A percentile compares a stretch with the other conserved stretches of the same genome.
Conservation (phyloP, 2,888 invertebrate genomes). For the Trissonchulus sp. region DNA sequence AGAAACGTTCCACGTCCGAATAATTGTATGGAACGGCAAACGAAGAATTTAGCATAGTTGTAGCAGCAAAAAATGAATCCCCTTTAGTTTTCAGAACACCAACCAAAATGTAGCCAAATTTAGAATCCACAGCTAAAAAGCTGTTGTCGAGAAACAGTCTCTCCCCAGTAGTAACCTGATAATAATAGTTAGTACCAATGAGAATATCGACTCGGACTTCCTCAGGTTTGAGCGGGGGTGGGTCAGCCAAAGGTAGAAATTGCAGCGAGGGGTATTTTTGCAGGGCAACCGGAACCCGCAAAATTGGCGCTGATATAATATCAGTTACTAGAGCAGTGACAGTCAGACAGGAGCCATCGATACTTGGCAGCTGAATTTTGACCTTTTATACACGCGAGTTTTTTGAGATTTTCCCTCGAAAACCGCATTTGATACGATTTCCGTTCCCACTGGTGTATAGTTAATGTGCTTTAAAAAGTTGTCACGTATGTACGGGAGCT, state of each 20-base stretch:
- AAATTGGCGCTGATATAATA: not conserved
- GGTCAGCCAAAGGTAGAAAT: not conserved
- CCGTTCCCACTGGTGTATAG: not conserved
- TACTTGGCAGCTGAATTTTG: not conserved
- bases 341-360: not conserved
- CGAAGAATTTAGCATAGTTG: too few species aligned
- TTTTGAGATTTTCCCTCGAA: not conserved
- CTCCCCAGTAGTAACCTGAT: not conserved
- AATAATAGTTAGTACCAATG: not conserved
- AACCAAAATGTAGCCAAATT: not conserved
- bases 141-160: not conserved
- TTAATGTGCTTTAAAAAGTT: not conserved
- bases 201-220: not conserved
- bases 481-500: constrained; percentile 8
- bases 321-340: not conserved
- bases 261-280: not conserved
- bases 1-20: not conserved
- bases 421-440: not conserved
- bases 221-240: not conserved
- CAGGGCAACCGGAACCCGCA: not conserved
- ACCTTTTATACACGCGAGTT: not conserved
- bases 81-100: not conserved
- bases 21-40: not conserved
- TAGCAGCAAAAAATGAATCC: too few species aligned
- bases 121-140: not conserved